Evolutionary conservation across 2,797 vertebrate species (phyloP).

Genomic region (Carcharodon carcharias): DNA sequence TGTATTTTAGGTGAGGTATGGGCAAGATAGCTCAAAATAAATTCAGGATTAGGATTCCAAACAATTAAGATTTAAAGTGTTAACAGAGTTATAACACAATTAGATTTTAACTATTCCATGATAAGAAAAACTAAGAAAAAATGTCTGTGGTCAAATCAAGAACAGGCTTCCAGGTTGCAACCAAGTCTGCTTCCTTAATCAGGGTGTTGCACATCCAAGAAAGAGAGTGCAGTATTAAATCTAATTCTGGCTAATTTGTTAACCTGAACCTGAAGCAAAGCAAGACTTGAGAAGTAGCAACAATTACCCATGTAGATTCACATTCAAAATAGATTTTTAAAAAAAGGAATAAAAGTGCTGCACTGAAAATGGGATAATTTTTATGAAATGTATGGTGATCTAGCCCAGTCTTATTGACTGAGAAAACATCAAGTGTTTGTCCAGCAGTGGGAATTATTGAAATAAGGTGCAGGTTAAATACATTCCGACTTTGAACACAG

Average conservation of each 20-base stretch:
- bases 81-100: not conserved
- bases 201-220: not conserved
- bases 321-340: not conserved
- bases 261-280: not conserved
- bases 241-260: not conserved
- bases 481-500: not conserved
- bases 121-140: not conserved
- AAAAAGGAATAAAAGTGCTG: not conserved
- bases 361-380: not conserved
- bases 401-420: not conserved
- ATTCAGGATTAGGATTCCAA: not conserved
- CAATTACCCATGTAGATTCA: not conserved
- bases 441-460: not conserved
- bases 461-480: not conserved
- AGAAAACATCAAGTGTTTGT: not conserved
- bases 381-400: not conserved
- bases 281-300: not conserved
- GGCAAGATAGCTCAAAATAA: not conserved
- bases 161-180: not conserved
- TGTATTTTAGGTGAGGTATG: not conserved
- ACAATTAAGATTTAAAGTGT: not conserved
- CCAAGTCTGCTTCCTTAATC: not conserved
- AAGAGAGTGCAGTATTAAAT: not conserved
- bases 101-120: not conserved
- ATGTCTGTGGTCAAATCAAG: not conserved